Percentiles rank a stretch among this genome's conserved stretches.
Evolutionary conservation across 2,888 invertebrate genomes (phyloP).

Genomic region (Calameuta idolon): DNA sequence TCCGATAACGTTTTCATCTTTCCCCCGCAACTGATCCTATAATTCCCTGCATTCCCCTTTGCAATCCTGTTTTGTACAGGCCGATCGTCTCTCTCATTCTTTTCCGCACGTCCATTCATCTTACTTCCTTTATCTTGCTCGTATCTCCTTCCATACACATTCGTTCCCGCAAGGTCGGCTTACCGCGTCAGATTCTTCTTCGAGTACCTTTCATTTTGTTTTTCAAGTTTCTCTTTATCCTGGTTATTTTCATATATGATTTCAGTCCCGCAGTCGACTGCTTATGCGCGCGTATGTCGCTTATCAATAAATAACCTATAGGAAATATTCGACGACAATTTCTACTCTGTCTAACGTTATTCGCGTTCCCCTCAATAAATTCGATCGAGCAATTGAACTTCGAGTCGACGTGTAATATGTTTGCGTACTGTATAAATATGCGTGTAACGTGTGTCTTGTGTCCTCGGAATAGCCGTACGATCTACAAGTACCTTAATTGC

Average conservation of each 20-base stretch:
- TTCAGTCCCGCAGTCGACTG: background rate
- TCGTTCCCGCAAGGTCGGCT: conserved; percentile 46
- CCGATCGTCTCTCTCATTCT: background rate
- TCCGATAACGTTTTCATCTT: background rate
- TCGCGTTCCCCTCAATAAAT: background rate
- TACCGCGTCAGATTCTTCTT: conserved; percentile 43
- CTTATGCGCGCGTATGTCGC: conserved; percentile 1
- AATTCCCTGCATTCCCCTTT: background rate
- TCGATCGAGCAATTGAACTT: background rate
- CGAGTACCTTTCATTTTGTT: background rate
- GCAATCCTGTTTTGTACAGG: background rate
- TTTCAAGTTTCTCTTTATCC: background rate
- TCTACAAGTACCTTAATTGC: background rate
- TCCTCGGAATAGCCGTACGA: background rate
- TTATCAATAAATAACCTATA: conserved; percentile 17
- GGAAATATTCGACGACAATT: conserved; percentile 10
- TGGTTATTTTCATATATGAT: background rate
- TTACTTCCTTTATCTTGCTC: background rate
- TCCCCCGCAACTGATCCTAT: background rate
- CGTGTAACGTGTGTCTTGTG: background rate
- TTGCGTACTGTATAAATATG: background rate
- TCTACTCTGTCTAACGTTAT: background rate
- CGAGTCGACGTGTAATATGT: background rate
- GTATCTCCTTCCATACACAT: background rate
- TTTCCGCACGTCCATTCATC: background rate